Evolutionary conservation across 2,888 invertebrate species (phyloP).

Genomic region (Trissolcus japonicus): DNA sequence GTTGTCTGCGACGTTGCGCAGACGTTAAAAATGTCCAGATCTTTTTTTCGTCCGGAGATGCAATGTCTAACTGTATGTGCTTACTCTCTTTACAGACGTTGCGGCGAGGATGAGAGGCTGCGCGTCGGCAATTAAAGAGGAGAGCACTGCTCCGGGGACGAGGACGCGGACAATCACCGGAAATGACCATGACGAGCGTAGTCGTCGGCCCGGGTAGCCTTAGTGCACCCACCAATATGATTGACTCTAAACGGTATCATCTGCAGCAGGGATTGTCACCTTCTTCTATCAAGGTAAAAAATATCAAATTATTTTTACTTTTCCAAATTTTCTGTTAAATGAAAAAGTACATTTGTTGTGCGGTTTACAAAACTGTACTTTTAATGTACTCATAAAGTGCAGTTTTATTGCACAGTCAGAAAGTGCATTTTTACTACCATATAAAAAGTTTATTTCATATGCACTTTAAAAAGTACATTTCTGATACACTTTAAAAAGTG

Average conservation of each 20-base stretch:
- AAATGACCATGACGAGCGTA: conserved; percentile 76
- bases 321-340: too few species aligned
- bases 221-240: conserved; percentile 70
- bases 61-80: not conserved
- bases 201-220: conserved; percentile 75
- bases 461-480: too few species aligned
- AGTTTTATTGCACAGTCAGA: too few species aligned
- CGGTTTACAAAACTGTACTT: too few species aligned
- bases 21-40: conserved; percentile 4
- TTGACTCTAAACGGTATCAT: conserved; percentile 72
- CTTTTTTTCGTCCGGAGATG: not conserved
- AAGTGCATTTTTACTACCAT: too few species aligned
- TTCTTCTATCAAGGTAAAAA: conserved; percentile 68
- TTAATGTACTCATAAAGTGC: too few species aligned
- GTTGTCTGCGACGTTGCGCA: conserved; percentile 5
- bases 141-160: conserved; percentile 63
- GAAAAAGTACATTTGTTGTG: conserved; percentile 46
- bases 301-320: too few species aligned
- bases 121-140: conserved; percentile 61
- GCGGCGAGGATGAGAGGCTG: conserved; percentile 67
- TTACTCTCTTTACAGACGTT: conserved; percentile 48
- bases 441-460: too few species aligned
- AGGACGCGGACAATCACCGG: conserved; percentile 64
- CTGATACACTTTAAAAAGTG: too few species aligned
- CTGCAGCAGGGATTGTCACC: conserved; percentile 70